Conservation (phyloP, 2,113 vertebrate genomes). For the Aspidoscelis tigris region DNA sequence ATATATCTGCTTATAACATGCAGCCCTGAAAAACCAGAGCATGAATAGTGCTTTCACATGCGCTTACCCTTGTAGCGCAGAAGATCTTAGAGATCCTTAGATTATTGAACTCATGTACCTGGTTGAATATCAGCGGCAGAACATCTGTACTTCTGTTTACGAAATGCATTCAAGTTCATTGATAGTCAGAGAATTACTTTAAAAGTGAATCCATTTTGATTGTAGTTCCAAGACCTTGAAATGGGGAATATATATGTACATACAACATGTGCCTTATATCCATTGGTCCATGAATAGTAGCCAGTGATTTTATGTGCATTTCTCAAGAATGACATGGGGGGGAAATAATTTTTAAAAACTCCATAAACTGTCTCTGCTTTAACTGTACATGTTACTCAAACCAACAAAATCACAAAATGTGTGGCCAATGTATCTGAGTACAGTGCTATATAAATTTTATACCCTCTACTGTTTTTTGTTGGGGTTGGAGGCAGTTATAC, state of each 20-base stretch:
- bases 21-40: neutral
- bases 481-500: too few species aligned
- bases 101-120: neutral
- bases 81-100: neutral
- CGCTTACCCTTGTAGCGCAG: neutral
- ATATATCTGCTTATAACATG: neutral
- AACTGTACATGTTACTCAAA: neutral
- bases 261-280: neutral
- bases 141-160: neutral
- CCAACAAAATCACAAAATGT: neutral
- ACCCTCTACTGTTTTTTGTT: slow-evolving; percentile 5
- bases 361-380: neutral
- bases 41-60: neutral
- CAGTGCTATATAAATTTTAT: slow-evolving; percentile 16
- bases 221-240: neutral
- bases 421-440: neutral
- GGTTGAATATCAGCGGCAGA: neutral
- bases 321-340: neutral
- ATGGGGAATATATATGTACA: neutral
- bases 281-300: neutral
- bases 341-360: neutral
- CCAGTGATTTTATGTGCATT: neutral
- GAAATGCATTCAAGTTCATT: slow-evolving; percentile 8
- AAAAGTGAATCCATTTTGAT: neutral
- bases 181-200: neutral